These are phyloP conservation scores for Acropora tenuis DNA, from an alignment of 64 coral and sea anemone species.

Conservation along the genomic window DNA sequence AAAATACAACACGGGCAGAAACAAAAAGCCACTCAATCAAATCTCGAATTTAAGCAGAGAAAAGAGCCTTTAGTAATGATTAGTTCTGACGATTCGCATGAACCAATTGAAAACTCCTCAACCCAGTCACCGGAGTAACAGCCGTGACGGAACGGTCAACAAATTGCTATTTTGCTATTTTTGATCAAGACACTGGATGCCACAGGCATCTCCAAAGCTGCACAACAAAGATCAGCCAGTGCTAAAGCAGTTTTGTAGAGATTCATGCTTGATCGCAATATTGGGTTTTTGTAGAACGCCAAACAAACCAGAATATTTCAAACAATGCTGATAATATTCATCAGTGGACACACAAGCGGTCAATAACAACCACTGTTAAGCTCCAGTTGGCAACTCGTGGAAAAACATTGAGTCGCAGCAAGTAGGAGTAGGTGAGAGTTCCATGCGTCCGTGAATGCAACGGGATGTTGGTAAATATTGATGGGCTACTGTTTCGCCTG, in stretches of 20 bases:
- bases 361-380: background rate
- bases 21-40: slow-evolving; percentile 13
- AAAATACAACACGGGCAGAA: background rate
- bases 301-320: slow-evolving; percentile 20
- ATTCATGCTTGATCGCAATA: slow-evolving; percentile 16
- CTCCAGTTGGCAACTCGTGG: background rate
- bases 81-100: slow-evolving; percentile 38
- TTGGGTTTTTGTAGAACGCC: slow-evolving; percentile 9
- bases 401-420: background rate
- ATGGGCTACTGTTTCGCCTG: too few relatives aligned
- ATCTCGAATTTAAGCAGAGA: background rate
- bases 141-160: slow-evolving; percentile 20
- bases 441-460: background rate
- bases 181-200: background rate
- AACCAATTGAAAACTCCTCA: slow-evolving; percentile 31
- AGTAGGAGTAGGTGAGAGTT: too few relatives aligned
- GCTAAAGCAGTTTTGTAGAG: slow-evolving; percentile 26
- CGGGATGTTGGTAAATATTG: background rate
- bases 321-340: slow-evolving; percentile 6
- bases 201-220: slow-evolving; percentile 6
- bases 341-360: background rate
- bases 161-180: slow-evolving; percentile 47
- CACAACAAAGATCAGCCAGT: slow-evolving; percentile 20
- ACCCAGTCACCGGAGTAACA: slow-evolving; percentile 25
- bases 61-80: slow-evolving; percentile 25